Evolutionary conservation across 2,113 vertebrate species (phyloP), one percentile per base, ranked within the genome.

Genomic region (Mastomys coucha): DNA sequence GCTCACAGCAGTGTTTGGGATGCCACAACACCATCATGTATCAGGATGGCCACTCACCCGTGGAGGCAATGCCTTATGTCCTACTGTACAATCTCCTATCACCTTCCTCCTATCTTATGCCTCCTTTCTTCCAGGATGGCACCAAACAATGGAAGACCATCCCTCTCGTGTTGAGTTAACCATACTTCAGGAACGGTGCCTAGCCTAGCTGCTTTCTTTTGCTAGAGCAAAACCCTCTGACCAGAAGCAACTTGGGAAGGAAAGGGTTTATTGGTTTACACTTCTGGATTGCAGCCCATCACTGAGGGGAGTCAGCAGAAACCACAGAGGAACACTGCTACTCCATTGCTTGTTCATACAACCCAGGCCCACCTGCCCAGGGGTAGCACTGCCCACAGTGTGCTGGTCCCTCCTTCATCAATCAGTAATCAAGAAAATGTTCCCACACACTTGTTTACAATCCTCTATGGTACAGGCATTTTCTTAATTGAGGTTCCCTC

Each of bases 51-150:
- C 17, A 24, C 31, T 85, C 33, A 9, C 17, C 2, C 0, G 22
- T 26, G 2, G 36, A 60, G 36, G 36, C 56, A 82, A 60, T 60
- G 56, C 12, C 53, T 82, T 53, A 24, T 36, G 51, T 20, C 2
- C 51, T n/a, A 5, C 19, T n/a, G 24, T 72, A 22, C 9, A 5
- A 5, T 45, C 39, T 76, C 73, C 73, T 82, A 39, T n/a, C 36
- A 39, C 56, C 22, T 82, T 58, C 36, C 53, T n/a, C 53, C 78
- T 13, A 26, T 58, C n/a, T 31, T 24, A 33, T 16, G 6, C n/a
- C 88, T 70, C 56, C 24, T 2, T 2, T 8, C 26, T 36, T 39
- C n/a, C 22, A 19, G 86, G 17, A 7, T 3, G 0, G 0, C 6
- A 22, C n/a, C 56, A 65, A 65, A 92, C 5, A 5, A 12, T 31